A percentile compares a stretch with the other conserved stretches of the same genome.
Conservation (phyloP, 2,888 invertebrate genomes). For the Oxyteleia sp. region DNA sequence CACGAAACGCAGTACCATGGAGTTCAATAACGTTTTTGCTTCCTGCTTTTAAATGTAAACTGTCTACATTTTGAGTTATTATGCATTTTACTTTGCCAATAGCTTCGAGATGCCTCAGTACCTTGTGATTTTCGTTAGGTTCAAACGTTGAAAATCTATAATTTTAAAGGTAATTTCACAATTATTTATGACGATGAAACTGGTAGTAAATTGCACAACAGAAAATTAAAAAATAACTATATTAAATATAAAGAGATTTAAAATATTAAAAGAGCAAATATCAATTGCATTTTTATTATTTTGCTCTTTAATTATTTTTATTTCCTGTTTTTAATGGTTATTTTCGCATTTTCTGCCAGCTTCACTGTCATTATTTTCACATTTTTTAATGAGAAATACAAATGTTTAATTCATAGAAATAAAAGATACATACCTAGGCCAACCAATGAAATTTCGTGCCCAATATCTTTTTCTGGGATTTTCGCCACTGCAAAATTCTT, state of each 20-base stretch:
- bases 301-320: too few relatives aligned
- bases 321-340: too few relatives aligned
- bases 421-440: conserved; percentile 91
- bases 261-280: too few relatives aligned
- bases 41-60: conserved; percentile 96
- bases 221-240: too few relatives aligned
- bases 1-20: conserved; percentile 95
- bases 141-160: conserved; percentile 91
- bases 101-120: conserved; percentile 92
- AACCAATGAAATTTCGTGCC: conserved; percentile 98
- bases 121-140: conserved; percentile 94
- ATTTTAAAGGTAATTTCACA: conserved; percentile 11
- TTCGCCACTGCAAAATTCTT: conserved; percentile 93
- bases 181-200: too few relatives aligned
- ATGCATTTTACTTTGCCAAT: conserved; percentile 90
- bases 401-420: too few relatives aligned
- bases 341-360: too few relatives aligned
- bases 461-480: conserved; percentile 94
- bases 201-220: too few relatives aligned
- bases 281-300: too few relatives aligned
- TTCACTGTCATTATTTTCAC: too few relatives aligned
- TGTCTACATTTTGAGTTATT: conserved; percentile 99
- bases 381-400: too few relatives aligned
- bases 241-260: too few relatives aligned
- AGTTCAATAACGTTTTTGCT: conserved; percentile 94